Base-by-base conservation (phyloP, 2,113 vertebrate species). In the Astatoreochromis straeleni region DNA sequence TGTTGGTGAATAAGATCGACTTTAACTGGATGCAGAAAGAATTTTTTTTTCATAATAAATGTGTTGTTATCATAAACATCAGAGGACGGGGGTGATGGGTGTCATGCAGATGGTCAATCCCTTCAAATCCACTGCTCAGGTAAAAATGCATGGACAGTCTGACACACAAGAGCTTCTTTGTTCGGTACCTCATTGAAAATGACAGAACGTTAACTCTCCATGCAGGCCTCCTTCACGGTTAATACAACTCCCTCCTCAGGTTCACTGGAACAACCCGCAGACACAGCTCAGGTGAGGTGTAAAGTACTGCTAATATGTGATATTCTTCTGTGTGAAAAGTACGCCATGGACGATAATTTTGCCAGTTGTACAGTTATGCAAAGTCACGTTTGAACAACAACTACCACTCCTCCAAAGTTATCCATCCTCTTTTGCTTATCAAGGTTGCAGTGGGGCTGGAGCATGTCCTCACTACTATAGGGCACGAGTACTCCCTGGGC, bases 101-200 rank as follows among this genome's bases (percentile, higher is more conserved):
- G 85, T 90, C 17, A 92, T 96, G 84, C 89, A 96, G 49, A 95
- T 91, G 73, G 87, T 96, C 49, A 95, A 94, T 58, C 95, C 95
- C 0, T 95, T 96, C 80, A 95, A 89, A 45, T 91, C 95, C 1
- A 33, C 88, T 6, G 49, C 94, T 16, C 93, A 96, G 93, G 94
- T 95, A 87, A 38, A 63, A 73, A 31, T 40, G 47, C 45, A 31
- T 0, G 4, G 14, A 3, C 65, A 42, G 3, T 2, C 7, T 73
- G 8, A 42, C 38, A 70, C n/a, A 24, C 38, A 73, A 45, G 8
- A 42, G 38, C n/a, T 70, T 42, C 12, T 7, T 26, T 45, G 13
- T 73, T 73, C 0, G 4, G 5, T 26, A 45, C 13, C 38, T 73
- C 0, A 45, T 73, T 21, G 38, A 73, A 45, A 73, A 73, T 80